These are phyloP conservation scores for Nyctalus aviator DNA, from an alignment of 2,797 vertebrate species.

Conservation along the genomic window DNA sequence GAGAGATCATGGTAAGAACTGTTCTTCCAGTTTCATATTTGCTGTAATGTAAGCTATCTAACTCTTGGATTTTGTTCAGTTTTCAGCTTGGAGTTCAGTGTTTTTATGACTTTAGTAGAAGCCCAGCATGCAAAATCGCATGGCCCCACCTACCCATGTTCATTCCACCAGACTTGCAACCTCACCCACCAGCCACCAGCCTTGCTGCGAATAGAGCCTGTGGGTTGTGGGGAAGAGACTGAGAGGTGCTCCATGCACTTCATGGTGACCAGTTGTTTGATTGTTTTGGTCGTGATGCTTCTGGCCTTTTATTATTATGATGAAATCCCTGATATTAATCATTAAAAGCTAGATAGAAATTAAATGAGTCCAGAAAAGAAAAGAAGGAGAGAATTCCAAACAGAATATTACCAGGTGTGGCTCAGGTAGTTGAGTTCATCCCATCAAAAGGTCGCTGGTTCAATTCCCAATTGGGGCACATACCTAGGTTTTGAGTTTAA, in stretches of 20 bases:
- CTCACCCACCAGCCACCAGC: too few species aligned
- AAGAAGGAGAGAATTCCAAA: not conserved
- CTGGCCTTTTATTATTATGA: too few species aligned
- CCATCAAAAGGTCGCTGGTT: not conserved
- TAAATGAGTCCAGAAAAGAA: conserved; percentile 8
- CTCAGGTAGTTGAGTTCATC: not conserved
- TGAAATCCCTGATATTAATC: not conserved
- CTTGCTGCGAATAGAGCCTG: too few species aligned
- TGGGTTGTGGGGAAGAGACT: too few species aligned
- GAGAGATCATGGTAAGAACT: not conserved
- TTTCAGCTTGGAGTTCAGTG: not conserved
- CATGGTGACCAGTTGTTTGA: too few species aligned
- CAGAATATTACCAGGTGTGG: not conserved
- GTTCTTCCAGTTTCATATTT: not conserved
- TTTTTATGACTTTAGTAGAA: not conserved
- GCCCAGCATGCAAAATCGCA: too few species aligned
- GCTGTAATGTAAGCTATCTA: not conserved
- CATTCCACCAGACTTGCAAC: too few species aligned
- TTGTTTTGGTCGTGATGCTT: too few species aligned
- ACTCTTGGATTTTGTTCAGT: not conserved
- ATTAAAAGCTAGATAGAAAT: not conserved
- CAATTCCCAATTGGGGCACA: not conserved
- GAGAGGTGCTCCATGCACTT: too few species aligned
- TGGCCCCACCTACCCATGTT: too few species aligned
- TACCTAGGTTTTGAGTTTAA: not conserved